phyloP scores from a whole-genome alignment of 2,888 invertebrate species.

The Mimachlamys varia region DNA sequence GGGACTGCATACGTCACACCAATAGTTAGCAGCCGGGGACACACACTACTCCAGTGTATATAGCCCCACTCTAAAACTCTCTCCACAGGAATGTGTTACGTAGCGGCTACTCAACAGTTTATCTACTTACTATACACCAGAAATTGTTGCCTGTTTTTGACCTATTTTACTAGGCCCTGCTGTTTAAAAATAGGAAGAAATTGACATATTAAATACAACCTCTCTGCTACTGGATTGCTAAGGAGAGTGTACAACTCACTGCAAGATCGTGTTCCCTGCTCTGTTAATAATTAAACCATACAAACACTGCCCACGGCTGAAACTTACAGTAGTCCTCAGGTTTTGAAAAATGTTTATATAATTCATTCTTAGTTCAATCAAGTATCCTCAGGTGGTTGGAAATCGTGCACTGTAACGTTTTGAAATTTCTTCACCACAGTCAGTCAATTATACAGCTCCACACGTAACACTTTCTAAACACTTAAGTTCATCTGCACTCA shows the following conservation, averaged over 20 bases:
- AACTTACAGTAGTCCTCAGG: background rate
- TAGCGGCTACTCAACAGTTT: background rate
- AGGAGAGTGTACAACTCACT: background rate
- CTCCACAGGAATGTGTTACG: background rate
- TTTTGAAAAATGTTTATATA: background rate
- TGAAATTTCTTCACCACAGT: too few relatives aligned
- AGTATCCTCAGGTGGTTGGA: too few relatives aligned
- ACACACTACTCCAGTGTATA: background rate
- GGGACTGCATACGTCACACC: constrained; percentile 13
- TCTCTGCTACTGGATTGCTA: constrained; percentile 6
- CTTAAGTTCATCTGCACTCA: too few relatives aligned
- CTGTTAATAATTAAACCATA: background rate
- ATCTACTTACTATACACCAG: constrained; percentile 25
- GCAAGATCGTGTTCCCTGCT: background rate
- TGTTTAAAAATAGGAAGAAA: constrained; percentile 34
- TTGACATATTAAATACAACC: constrained; percentile 16
- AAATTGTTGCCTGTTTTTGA: constrained; percentile 36
- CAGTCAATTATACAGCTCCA: too few relatives aligned
- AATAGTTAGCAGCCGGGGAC: background rate
- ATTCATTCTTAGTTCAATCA: background rate
- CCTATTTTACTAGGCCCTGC: constrained; percentile 14
- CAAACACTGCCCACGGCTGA: background rate
- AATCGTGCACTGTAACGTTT: too few relatives aligned
- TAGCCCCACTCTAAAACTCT: background rate
- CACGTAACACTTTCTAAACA: too few relatives aligned